Percentiles rank a stretch among this genome's conserved stretches.
phyloP scores from a whole-genome alignment of 2,888 invertebrate species.

The Lithophane socia region DNA sequence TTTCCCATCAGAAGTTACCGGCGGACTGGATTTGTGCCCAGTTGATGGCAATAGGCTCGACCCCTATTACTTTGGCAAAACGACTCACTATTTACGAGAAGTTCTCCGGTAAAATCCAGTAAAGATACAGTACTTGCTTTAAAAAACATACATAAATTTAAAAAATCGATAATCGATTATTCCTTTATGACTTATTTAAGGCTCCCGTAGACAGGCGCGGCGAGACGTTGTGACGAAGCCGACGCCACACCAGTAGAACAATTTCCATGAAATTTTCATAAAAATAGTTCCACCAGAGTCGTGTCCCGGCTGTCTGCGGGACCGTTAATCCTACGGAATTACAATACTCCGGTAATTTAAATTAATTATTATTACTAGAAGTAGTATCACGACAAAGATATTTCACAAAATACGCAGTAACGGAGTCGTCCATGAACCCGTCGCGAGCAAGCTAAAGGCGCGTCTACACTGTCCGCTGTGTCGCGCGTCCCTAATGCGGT shows the following conservation, averaged over 20 bases:
- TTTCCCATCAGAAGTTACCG: not conserved
- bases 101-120: not conserved
- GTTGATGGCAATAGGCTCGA: not conserved
- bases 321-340: not conserved
- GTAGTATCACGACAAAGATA: not conserved
- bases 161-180: not conserved
- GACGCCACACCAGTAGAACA: too few relatives aligned
- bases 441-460: not conserved
- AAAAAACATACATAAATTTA: not conserved
- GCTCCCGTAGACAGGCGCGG: too few relatives aligned
- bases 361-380: not conserved
- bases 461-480: conserved; percentile 54
- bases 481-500: conserved; percentile 65
- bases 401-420: not conserved
- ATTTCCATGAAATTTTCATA: too few relatives aligned
- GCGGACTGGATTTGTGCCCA: too few relatives aligned
- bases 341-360: not conserved
- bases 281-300: too few relatives aligned
- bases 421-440: not conserved
- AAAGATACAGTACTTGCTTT: not conserved
- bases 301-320: too few relatives aligned
- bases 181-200: not conserved
- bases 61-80: not conserved
- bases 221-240: too few relatives aligned
- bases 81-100: not conserved